Percentiles rank a stretch among this genome's conserved stretches.
These are phyloP conservation scores for Sarcophaga carnaria DNA, from an alignment of 2,888 invertebrate genomes.

Conservation along the genomic window DNA sequence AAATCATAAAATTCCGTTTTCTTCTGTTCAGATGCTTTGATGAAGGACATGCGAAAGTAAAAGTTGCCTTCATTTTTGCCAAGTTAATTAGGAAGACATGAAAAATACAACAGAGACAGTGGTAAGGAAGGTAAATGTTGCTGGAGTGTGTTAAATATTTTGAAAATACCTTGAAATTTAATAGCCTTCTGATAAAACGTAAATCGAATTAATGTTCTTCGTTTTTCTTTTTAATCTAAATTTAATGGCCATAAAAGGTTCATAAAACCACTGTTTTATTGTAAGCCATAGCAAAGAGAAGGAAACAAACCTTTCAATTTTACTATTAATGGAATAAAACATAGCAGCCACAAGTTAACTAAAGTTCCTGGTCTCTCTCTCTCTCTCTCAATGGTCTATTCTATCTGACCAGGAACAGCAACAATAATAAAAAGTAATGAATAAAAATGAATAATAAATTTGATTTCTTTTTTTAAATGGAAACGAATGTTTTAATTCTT, in stretches of 20 bases:
- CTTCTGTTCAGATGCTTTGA: background rate
- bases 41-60: background rate
- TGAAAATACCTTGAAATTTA: no score
- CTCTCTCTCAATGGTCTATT: background rate
- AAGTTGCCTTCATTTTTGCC: background rate
- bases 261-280: constrained; percentile 16
- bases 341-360: constrained; percentile 29
- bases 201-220: no score
- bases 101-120: background rate
- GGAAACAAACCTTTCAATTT: constrained; percentile 19
- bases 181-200: no score
- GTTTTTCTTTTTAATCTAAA: no score
- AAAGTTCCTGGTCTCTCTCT: background rate
- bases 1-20: background rate
- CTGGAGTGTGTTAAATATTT: no score
- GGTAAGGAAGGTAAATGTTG: background rate
- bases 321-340: background rate
- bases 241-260: no score
- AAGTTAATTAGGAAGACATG: background rate
- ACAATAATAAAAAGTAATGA: constrained; percentile 44
- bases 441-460: constrained; percentile 52
- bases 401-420: background rate
- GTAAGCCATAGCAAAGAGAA: constrained; percentile 9
- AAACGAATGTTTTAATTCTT: constrained; percentile 63
- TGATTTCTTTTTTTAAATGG: constrained; percentile 55